Evolutionary conservation across 1,140 invertebrate genomes (phyloP).

Genomic region (Ooceraea biroi): DNA sequence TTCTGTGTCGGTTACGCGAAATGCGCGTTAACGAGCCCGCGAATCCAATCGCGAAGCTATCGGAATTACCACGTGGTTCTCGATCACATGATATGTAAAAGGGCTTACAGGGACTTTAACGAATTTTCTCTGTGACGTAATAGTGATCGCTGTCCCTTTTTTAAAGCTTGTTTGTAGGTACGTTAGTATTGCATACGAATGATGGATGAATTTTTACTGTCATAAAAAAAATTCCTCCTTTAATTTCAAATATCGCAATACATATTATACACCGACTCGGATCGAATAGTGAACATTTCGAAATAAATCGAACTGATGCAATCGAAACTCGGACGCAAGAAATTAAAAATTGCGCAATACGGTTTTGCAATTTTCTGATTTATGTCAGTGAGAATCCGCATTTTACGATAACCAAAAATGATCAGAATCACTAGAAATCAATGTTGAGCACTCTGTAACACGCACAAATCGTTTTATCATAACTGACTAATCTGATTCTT

Average conservation of each 20-base stretch:
- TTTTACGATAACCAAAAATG: slow-evolving; percentile 10
- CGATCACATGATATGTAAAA: background rate
- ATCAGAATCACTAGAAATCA: background rate
- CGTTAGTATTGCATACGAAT: too few species aligned
- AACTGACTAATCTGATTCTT: background rate
- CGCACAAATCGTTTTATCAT: background rate
- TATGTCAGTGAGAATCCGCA: background rate
- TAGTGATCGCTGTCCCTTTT: too few species aligned
- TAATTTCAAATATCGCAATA: too few species aligned
- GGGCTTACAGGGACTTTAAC: too few species aligned
- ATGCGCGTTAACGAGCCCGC: background rate
- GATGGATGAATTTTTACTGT: too few species aligned
- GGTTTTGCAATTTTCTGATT: slow-evolving; percentile 24
- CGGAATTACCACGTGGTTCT: background rate
- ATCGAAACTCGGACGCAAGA: background rate
- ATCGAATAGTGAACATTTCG: too few species aligned
- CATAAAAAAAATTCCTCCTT: too few species aligned
- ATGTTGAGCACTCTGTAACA: slow-evolving; percentile 4
- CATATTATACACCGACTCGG: too few species aligned
- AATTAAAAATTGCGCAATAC: background rate
- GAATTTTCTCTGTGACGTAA: background rate
- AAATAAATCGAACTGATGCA: too few species aligned
- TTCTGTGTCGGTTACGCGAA: background rate
- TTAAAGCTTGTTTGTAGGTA: slow-evolving; percentile 14
- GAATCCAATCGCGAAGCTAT: slow-evolving; percentile 7